Evolutionary conservation across 2,888 invertebrate genomes (phyloP).

Genomic region (Ditula angustiorana): DNA sequence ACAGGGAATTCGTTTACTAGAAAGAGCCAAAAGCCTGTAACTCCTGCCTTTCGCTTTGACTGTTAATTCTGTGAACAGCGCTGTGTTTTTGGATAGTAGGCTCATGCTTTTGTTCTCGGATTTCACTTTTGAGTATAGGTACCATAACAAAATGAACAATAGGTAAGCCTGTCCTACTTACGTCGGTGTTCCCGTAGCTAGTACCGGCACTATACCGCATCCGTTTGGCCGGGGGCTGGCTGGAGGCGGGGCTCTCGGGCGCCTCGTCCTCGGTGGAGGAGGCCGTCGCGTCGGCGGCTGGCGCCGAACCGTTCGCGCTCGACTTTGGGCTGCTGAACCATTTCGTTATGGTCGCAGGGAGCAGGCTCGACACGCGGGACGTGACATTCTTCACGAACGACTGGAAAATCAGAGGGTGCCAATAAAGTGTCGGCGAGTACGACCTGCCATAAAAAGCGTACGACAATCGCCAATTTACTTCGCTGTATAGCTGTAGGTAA

Average conservation of each 20-base stretch:
- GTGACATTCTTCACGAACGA: constrained; percentile 90
- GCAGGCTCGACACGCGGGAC: constrained; percentile 86
- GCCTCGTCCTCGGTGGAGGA: constrained; percentile 74
- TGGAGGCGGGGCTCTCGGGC: constrained; percentile 51
- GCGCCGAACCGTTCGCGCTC: constrained; percentile 71
- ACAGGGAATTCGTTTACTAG: too few relatives aligned
- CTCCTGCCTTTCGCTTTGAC: too few relatives aligned
- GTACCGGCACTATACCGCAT: constrained; percentile 57
- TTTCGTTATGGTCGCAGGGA: constrained; percentile 86
- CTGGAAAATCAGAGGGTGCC: constrained; percentile 71
- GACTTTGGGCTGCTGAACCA: constrained; percentile 78
- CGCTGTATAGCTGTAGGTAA: too few relatives aligned
- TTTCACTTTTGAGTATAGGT: too few relatives aligned
- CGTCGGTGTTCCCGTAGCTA: constrained; percentile 54
- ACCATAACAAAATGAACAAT: too few relatives aligned
- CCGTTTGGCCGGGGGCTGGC: constrained; percentile 79
- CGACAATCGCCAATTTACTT: too few relatives aligned
- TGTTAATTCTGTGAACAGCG: too few relatives aligned
- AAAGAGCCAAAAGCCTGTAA: too few relatives aligned
- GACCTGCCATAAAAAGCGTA: too few relatives aligned
- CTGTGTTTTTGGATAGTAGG: too few relatives aligned
- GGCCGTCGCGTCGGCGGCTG: constrained; percentile 67
- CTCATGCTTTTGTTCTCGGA: too few relatives aligned
- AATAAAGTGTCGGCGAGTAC: background rate
- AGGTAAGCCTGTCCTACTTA: too few relatives aligned